These are phyloP conservation scores for Lacanobia wlatinum DNA, from an alignment of 2,888 invertebrate genomes.

Conservation along the genomic window DNA sequence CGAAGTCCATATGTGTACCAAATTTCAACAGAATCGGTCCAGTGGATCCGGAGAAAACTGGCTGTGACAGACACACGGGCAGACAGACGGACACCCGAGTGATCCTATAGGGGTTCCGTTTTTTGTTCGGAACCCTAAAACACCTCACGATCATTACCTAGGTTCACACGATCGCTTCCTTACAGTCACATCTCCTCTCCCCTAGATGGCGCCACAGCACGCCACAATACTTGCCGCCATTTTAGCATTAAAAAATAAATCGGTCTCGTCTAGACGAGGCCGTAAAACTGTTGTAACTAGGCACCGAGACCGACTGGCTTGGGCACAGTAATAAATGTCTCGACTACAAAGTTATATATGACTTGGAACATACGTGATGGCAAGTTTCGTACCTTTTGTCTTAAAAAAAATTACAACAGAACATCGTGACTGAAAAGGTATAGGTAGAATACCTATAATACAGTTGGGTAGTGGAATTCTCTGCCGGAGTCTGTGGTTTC, in stretches of 20 bases:
- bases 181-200: background rate
- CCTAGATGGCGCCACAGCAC: conserved; percentile 8
- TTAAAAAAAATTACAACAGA: background rate
- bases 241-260: conserved; percentile 48
- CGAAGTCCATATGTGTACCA: too few species aligned
- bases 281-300: conserved; percentile 28
- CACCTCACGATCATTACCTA: too few species aligned
- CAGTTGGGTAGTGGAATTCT: too few species aligned
- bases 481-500: too few species aligned
- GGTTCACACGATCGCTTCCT: background rate
- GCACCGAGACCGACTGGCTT: conserved; percentile 17
- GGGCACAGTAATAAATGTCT: conserved; percentile 38
- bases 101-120: too few species aligned
- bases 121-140: too few species aligned
- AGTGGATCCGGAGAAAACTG: too few species aligned
- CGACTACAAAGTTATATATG: conserved; percentile 19
- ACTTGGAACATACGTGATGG: conserved; percentile 16
- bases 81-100: too few species aligned
- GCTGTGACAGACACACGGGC: too few species aligned
- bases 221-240: background rate
- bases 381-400: background rate
- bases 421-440: background rate
- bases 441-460: too few species aligned
- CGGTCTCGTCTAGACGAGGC: conserved; percentile 35
- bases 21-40: too few species aligned